Evolutionary conservation across 2,888 invertebrate species (phyloP), one percentile per base, ranked within the genome.

Genomic region (Torymus aiolomorphi): DNA sequence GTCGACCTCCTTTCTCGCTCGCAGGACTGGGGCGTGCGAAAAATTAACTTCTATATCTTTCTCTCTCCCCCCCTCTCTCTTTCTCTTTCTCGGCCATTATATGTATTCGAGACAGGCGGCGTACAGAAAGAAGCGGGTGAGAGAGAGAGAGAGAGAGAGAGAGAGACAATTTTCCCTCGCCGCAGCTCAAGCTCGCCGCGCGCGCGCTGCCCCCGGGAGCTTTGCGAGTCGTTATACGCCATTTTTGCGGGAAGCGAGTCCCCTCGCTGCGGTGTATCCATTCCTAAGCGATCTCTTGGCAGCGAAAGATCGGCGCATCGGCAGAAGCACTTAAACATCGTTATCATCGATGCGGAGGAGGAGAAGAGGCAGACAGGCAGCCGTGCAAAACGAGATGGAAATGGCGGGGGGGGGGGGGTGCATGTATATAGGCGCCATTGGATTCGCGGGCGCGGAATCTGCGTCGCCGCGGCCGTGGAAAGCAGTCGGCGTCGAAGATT

Each of bases 1-100:
- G n/a, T 16, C 70, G 72, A 72, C 62, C 59, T 49, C 31, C 62
- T 70, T 54, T 61, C 18, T 42, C 16, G 13, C 10, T 24, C 65
- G 31, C 52, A 42, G 42, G 42, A 42, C 42, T 42, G 42, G 42
- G 8, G 42, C 42, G 42, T 42, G 54, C 69, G 62, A 76, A 76
- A 70, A 76, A 76, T 76, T 76, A 76, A 76, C 69, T 70, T 76
- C 69, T 62, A 76, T 67, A 76, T 70, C 52, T 67, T 63, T 31
- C 5, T 42, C 62, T 70, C 31, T 61, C 18, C 20, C 16, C 2
- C 10, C 20, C 13, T 52, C 51, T 24, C 65, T 76, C 69, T 62
- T 24, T 67, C 65, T 76, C 69, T 62, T 63, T 31, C 49, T 42
- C 4, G 52, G 20, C 54, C 42, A 56, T 20, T 76, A 54, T 56